A percentile compares a stretch with the other conserved stretches of the same genome.
Conservation (phyloP, 2,888 invertebrate genomes). For the Phortica okadai region DNA sequence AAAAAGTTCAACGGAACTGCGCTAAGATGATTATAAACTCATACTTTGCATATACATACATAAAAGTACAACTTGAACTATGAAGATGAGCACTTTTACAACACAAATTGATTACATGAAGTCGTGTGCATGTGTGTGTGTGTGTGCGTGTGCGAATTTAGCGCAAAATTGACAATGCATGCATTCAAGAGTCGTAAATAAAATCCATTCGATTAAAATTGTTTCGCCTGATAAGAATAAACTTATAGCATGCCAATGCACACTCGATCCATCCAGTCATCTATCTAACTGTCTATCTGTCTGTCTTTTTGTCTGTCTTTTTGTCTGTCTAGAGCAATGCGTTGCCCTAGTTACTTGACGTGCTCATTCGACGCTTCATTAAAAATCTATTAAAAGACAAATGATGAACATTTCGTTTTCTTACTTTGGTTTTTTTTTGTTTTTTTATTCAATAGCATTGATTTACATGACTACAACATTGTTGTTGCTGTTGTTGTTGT, state of each 20-base stretch:
- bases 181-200: constrained; percentile 55
- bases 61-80: not conserved
- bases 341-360: constrained; percentile 57
- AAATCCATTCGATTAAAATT: constrained; percentile 65
- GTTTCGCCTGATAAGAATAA: constrained; percentile 53
- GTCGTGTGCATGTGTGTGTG: constrained; percentile 31
- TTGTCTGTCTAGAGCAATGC: not conserved
- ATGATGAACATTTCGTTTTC: constrained; percentile 36
- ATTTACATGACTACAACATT: constrained; percentile 16
- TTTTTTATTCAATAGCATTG: not conserved
- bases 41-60: constrained; percentile 48
- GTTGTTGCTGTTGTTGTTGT: not conserved
- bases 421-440: not conserved
- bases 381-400: constrained; percentile 64
- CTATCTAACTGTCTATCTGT: not conserved
- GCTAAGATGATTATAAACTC: constrained; percentile 60
- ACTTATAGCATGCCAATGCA: constrained; percentile 8
- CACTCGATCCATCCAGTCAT: not conserved
- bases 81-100: not conserved
- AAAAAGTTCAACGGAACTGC: constrained; percentile 59
- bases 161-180: constrained; percentile 52
- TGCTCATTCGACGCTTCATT: constrained; percentile 53
- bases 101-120: not conserved
- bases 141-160: constrained; percentile 58
- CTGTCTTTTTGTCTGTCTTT: not conserved